Evolutionary conservation across 1,140 invertebrate species (phyloP).

Genomic region (Orchestia grillus): DNA sequence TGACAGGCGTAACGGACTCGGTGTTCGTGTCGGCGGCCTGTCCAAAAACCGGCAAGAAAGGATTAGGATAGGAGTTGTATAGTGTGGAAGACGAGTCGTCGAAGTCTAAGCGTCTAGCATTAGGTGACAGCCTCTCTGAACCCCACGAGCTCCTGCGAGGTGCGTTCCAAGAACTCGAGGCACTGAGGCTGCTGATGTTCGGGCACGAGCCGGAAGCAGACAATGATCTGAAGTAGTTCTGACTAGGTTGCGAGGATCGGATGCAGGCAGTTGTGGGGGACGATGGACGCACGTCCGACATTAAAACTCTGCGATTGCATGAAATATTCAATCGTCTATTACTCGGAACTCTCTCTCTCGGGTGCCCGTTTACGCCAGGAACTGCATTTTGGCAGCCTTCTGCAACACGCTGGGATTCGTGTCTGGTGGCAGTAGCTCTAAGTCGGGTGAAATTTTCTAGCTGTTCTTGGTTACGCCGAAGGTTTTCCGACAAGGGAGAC

Average conservation of each 20-base stretch:
- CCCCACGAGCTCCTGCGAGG: neutral
- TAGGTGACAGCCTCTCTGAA: neutral
- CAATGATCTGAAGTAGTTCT: neutral
- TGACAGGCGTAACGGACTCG: neutral
- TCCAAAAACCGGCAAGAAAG: slow-evolving; percentile 37
- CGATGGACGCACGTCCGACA: neutral
- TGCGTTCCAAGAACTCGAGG: neutral
- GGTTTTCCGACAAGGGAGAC: neutral
- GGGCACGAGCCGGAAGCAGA: slow-evolving; percentile 6
- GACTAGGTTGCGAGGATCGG: neutral
- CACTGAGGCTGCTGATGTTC: neutral
- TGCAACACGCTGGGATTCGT: neutral
- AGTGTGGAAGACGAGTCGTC: neutral
- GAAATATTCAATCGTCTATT: neutral
- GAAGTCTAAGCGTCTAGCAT: neutral
- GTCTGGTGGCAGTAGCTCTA: neutral
- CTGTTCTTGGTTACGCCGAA: neutral
- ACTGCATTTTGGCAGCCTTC: neutral
- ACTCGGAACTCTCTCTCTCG: neutral
- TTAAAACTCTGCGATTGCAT: neutral
- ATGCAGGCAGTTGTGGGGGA: neutral
- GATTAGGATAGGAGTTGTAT: neutral
- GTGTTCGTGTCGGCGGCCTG: slow-evolving; percentile 45
- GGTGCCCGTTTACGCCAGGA: neutral
- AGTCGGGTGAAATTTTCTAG: neutral